phyloP scores from a whole-genome alignment of 1,140 invertebrate genomes.

The Caerostris extrusa region DNA sequence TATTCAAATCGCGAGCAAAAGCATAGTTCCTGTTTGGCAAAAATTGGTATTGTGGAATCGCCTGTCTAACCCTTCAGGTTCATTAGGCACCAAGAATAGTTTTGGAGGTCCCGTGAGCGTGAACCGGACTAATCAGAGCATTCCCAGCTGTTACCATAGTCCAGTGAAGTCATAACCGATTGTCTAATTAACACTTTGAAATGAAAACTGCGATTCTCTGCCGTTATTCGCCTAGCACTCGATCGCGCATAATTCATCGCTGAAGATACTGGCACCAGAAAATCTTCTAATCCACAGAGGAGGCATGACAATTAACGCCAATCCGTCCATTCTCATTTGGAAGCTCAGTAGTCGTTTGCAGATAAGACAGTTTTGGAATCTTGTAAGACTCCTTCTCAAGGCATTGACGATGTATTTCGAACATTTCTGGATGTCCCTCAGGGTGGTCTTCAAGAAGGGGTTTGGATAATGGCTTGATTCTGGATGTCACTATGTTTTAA shows the following conservation, averaged over 20 bases:
- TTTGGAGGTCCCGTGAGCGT: background rate
- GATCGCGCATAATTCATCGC: conserved; percentile 14
- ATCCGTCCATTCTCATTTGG: conserved; percentile 54
- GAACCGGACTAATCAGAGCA: conserved; percentile 54
- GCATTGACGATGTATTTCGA: background rate
- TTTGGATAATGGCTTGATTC: conserved; percentile 11
- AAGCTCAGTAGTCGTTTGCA: background rate
- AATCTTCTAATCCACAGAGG: conserved; percentile 25
- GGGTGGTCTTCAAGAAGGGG: background rate
- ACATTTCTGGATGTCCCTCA: background rate
- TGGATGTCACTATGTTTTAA: conserved; percentile 1
- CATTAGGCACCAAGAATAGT: conserved; percentile 35
- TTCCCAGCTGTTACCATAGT: conserved; percentile 53
- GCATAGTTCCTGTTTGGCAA: conserved; percentile 9
- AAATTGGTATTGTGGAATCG: background rate
- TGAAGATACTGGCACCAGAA: too few species aligned
- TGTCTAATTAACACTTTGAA: conserved; percentile 59
- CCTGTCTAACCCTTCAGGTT: background rate
- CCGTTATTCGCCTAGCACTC: conserved; percentile 29
- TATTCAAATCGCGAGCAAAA: conserved; percentile 31
- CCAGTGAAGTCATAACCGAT: conserved; percentile 45
- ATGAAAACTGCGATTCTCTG: conserved; percentile 56
- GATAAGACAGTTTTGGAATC: conserved; percentile 35
- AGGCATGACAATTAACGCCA: conserved; percentile 61
- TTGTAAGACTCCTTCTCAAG: conserved; percentile 26